These are phyloP conservation scores for Sinodicranocentrus sp. DNA, from an alignment of 2,888 invertebrate genomes.

Conservation along the genomic window DNA sequence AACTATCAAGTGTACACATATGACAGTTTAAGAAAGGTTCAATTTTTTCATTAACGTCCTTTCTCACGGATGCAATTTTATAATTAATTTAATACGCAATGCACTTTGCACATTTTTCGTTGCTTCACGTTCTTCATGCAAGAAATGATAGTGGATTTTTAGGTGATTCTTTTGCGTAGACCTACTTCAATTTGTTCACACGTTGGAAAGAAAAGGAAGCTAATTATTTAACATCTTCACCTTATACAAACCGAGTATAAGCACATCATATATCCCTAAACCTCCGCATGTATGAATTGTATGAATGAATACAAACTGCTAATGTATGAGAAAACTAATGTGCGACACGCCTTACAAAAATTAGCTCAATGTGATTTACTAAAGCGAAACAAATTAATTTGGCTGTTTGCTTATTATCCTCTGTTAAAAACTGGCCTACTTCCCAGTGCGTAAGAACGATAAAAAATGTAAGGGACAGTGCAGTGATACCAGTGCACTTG, in stretches of 20 bases:
- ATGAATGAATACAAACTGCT: neutral
- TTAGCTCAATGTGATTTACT: neutral
- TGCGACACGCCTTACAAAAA: constrained; percentile 5
- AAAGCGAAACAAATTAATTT: constrained; percentile 15
- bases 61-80: constrained; percentile 60
- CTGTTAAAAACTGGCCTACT: constrained; percentile 1
- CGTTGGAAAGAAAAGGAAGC: neutral
- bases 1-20: constrained; percentile 14
- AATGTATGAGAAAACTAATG: too few species aligned
- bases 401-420: neutral
- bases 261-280: too few species aligned
- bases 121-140: neutral
- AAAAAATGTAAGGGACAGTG: too few species aligned
- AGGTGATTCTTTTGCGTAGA: neutral
- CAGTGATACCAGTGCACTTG: too few species aligned
- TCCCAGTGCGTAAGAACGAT: constrained; percentile 13
- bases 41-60: constrained; percentile 54
- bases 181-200: neutral
- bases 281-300: too few species aligned
- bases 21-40: constrained; percentile 16
- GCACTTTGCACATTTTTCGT: neutral
- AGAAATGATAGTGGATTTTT: constrained; percentile 2
- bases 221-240: neutral
- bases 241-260: neutral
- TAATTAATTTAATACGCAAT: constrained; percentile 32